phyloP scores from a whole-genome alignment of 2,888 invertebrate species.

The Nemotelus nigrinus region DNA sequence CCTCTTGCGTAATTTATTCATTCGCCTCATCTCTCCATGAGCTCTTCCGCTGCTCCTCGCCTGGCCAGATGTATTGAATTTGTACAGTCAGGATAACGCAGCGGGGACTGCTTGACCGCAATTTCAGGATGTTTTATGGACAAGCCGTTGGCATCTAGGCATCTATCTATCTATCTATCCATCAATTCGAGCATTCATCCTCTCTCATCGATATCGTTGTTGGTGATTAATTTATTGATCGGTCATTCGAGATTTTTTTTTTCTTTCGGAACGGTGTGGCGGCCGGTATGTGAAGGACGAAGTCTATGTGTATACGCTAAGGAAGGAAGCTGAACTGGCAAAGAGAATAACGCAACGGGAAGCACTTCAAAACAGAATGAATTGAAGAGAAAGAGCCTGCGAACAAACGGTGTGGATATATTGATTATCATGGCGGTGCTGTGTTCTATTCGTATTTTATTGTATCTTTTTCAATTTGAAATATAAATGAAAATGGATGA shows the following conservation, averaged over 20 bases:
- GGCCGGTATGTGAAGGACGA: too few species aligned
- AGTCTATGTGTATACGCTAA: neutral
- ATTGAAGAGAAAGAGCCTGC: neutral
- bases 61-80: too few species aligned
- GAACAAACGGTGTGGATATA: conserved; percentile 9
- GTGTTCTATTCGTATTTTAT: neutral
- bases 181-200: conserved; percentile 4
- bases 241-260: conserved; percentile 5
- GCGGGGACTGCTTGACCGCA: too few species aligned
- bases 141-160: neutral
- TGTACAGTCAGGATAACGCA: too few species aligned
- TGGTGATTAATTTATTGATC: conserved; percentile 38
- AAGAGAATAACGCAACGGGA: neutral
- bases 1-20: conserved; percentile 35
- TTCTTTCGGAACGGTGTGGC: neutral
- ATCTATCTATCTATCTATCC: conserved; percentile 1
- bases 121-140: neutral
- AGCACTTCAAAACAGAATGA: conserved; percentile 25
- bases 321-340: neutral
- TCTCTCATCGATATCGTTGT: neutral
- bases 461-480: neutral
- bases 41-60: too few species aligned
- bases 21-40: neutral
- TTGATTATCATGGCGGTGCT: conserved; percentile 19
- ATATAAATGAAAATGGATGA: neutral